A percentile compares a stretch with the other conserved stretches of the same genome.
phyloP scores from a whole-genome alignment of 2,113 vertebrate species.

The Campylomormyrus tamandua region DNA sequence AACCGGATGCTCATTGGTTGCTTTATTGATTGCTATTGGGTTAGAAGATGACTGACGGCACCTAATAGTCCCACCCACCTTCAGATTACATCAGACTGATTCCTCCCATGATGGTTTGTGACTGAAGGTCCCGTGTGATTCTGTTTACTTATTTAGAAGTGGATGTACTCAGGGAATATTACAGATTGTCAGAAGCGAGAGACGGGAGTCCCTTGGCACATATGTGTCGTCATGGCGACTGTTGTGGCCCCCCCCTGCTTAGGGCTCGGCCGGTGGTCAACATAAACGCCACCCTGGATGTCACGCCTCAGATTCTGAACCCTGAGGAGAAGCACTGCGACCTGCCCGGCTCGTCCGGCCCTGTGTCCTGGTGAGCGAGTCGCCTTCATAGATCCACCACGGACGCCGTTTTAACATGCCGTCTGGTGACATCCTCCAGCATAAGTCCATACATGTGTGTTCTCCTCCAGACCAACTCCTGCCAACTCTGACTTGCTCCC shows the following conservation, averaged over 20 bases:
- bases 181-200: background rate
- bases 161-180: background rate
- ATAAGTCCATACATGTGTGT: background rate
- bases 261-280: conserved; percentile 90
- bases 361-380: conserved; percentile 80
- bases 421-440: background rate
- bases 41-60: background rate
- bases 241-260: background rate
- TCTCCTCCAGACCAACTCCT: background rate
- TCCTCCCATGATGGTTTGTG: background rate
- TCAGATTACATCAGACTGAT: background rate
- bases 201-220: background rate
- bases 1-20: background rate
- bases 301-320: conserved; percentile 86
- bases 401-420: background rate
- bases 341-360: conserved; percentile 46
- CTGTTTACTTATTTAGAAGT: background rate
- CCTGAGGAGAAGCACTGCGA: conserved; percentile 78
- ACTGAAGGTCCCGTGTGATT: background rate
- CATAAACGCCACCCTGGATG: conserved; percentile 79
- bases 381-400: background rate
- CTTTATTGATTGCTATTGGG: background rate
- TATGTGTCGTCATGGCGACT: background rate
- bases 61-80: background rate
- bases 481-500: background rate